Conservation (phyloP, 2,888 invertebrate genomes). For the Lasioglossum vierecki region DNA sequence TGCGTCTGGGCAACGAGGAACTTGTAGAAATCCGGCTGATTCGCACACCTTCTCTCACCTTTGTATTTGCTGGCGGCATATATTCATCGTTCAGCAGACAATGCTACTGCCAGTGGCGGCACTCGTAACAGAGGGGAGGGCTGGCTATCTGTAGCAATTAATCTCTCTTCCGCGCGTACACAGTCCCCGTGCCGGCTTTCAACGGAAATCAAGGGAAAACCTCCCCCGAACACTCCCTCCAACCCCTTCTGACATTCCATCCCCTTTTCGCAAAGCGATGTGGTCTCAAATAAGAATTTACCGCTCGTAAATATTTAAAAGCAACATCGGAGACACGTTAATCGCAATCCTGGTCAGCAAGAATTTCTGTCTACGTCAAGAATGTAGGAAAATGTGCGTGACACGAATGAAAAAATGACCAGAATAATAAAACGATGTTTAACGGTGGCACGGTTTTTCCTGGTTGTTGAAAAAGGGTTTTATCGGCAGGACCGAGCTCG, state of each 20-base stretch:
- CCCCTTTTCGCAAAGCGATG: not conserved
- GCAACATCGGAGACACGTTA: not conserved
- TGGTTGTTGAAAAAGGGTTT: not conserved
- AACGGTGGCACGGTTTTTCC: not conserved
- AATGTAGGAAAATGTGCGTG: not conserved
- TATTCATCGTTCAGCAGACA: slow-evolving; percentile 26
- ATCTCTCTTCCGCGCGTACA: slow-evolving; percentile 41
- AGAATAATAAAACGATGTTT: not conserved
- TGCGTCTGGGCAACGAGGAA: not conserved
- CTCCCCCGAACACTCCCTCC: not conserved
- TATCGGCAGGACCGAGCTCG: slow-evolving; percentile 7
- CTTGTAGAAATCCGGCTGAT: slow-evolving; percentile 14
- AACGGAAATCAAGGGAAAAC: slow-evolving; percentile 20
- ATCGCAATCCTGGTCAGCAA: not conserved
- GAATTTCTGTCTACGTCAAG: no score
- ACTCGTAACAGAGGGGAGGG: not conserved
- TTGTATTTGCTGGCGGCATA: slow-evolving; percentile 19
- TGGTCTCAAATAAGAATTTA: not conserved
- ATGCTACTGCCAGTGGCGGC: not conserved
- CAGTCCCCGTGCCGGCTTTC: slow-evolving; percentile 3
- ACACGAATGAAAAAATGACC: not conserved
- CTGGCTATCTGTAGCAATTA: slow-evolving; percentile 54
- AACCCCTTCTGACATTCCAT: not conserved
- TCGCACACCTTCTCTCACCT: slow-evolving; percentile 8
- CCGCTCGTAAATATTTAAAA: not conserved